Evolutionary conservation across 2,113 vertebrate species (phyloP), one percentile per base, ranked within the genome.

Genomic region (Nerophis lumbriciformis): DNA sequence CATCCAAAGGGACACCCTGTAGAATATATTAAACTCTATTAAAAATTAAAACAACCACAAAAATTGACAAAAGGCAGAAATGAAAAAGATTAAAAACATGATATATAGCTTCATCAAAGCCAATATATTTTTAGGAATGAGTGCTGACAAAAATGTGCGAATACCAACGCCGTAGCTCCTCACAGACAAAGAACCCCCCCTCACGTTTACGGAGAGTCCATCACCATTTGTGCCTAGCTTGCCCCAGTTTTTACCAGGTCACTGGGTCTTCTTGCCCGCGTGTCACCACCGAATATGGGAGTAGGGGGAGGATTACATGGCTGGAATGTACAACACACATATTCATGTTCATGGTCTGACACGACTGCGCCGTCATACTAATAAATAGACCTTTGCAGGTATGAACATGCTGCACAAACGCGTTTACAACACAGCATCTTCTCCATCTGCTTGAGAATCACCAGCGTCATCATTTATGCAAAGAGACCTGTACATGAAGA

Each of bases 231-330:
- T 49, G 63, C 54, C 65, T 28, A 66, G 53, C 53, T 16, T 76
- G 69, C 14, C 78, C 82, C 71, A 68, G 14, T 75, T 82, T 78
- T 74, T 78, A 75, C 48, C 81, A 65, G 80, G 79, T 83, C 82
- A 81, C 51, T 62, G 71, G 76, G 73, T 77, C 72, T 68, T 70
- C 72, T 66, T 70, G 72, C 45, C 71, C 48, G 52, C 51, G 0
- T 77, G 68, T 61, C 49, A 56, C 66, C 55, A 66, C 73, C 70
- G 67, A 75, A 81, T 73, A 81, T 63, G 69, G 69, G 71, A 77
- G 83, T 75, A 75, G 66, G 64, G 69, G 7, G 2, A 77, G 71
- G 82, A 83, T 83, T 79, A 79, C 59, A 76, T 71, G 63, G 48
- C 61, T 73, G 37, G 42, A 28, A 65, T 72, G 49, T 66, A 74